Evolutionary conservation across 2,113 vertebrate genomes (phyloP).

Genomic region (Prochilodus magdalenae): DNA sequence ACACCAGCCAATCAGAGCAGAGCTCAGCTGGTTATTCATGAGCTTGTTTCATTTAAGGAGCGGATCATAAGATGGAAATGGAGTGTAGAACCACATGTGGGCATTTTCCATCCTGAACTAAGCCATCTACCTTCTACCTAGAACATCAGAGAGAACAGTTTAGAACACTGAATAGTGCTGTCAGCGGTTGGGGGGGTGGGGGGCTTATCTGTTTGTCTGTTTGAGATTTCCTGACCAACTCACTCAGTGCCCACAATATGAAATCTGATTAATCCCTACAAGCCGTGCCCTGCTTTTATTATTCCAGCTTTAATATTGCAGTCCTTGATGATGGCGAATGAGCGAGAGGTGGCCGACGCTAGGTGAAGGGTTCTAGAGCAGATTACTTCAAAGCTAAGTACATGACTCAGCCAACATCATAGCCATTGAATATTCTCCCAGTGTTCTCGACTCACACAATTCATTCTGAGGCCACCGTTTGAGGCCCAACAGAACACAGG

Average conservation of each 20-base stretch:
- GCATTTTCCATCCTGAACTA: no score
- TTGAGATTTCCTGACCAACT: background rate
- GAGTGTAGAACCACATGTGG: no score
- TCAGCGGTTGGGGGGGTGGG: no score
- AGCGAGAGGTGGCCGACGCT: background rate
- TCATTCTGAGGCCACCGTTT: background rate
- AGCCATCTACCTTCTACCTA: no score
- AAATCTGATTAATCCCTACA: slow-evolving; percentile 5
- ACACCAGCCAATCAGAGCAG: no score
- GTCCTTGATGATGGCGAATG: background rate
- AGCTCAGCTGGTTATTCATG: no score
- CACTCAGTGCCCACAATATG: background rate
- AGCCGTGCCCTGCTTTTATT: background rate
- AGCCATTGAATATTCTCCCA: background rate
- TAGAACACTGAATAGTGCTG: background rate
- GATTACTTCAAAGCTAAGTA: background rate
- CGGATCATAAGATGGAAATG: no score
- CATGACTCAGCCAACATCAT: background rate
- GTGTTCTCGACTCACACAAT: background rate
- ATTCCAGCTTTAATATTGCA: background rate
- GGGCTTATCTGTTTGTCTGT: background rate
- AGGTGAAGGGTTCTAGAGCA: background rate
- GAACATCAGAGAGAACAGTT: no score
- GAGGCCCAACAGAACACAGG: background rate
- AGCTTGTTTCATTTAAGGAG: no score